Evolutionary conservation across 2,797 vertebrate genomes (phyloP).

Genomic region (Sebastes hubbsi): DNA sequence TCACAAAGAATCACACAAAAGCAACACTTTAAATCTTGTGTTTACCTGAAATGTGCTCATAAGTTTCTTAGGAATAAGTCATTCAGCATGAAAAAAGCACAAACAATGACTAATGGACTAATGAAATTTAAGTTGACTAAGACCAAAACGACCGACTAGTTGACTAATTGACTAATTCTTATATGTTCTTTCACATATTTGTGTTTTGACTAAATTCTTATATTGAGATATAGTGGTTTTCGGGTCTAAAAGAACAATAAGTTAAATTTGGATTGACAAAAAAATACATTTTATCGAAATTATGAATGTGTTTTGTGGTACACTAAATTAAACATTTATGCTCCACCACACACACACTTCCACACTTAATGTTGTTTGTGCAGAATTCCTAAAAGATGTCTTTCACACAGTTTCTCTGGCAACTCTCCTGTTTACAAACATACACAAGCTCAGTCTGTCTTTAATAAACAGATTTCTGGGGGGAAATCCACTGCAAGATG

Average conservation of each 20-base stretch:
- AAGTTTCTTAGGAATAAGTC: too few relatives aligned
- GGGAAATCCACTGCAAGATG: background rate
- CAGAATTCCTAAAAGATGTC: background rate
- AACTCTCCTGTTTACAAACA: background rate
- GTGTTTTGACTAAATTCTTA: background rate
- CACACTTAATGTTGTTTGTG: background rate
- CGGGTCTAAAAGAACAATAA: background rate
- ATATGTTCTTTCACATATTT: background rate
- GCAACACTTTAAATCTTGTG: too few relatives aligned
- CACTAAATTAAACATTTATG: background rate
- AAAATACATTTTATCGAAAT: background rate
- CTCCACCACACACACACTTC: background rate
- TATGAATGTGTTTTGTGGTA: background rate
- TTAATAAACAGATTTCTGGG: background rate
- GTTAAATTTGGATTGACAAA: background rate
- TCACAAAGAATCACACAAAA: too few relatives aligned
- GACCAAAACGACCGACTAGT: too few relatives aligned
- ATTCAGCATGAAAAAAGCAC: too few relatives aligned
- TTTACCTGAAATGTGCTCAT: too few relatives aligned
- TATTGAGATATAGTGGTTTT: background rate
- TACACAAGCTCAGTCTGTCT: background rate
- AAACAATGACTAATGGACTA: too few relatives aligned
- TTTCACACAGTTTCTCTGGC: conserved; percentile 2
- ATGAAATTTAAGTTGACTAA: too few relatives aligned
- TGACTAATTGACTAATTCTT: background rate